Base-by-base conservation (phyloP, 2,888 invertebrate species). In the Pediacus dermestoides region DNA sequence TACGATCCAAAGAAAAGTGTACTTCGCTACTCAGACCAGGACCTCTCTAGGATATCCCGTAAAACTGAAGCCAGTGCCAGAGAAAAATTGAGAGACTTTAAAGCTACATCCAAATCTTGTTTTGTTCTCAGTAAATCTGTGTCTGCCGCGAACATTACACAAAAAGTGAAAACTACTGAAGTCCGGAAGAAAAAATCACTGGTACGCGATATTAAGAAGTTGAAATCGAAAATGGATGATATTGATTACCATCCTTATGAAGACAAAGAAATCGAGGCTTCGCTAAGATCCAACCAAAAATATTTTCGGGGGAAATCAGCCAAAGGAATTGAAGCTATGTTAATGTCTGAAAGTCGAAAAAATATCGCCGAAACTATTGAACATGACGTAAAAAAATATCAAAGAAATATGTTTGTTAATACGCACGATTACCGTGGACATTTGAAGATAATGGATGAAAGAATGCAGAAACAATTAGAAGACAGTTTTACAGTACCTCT, bases 61-160 rank as follows among this genome's bases (percentile, higher is more conserved):
- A 77, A 81, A 61, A 78, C 81, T 26, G 77, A 85, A 44, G 77
- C 78, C 44, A 78, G 80, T 64, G 85, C 85, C 28, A 83, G 80
- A 68, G 74, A 77, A 50, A 78, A 82, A 67, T 71, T 84, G 18
- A 74, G 75, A 39, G 72, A 73, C 52, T 78, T 77, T 53, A 76
- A 74, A 64, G 71, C 78, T 44, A 72, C 72, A 16, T 78, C 78
- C 54, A 73, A 78, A 45, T 75, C 80, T 35, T 76, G 77, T 42
- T 79, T 81, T 58, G 76, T 80, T 33, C 72, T 81, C 12, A 68
- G 75, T 14, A 77, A 81, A 53, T 76, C 80, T 7, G 77, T 80
- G 25, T 74, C 79, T 15, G 80, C 81, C 8, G 74, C 77, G 4
- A 77, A 76, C 57, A 72, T 82, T 21, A 74, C 75, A 1, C 77